Base-by-base conservation (phyloP, 2,113 vertebrate genomes). In the Aphyosemion australe region DNA sequence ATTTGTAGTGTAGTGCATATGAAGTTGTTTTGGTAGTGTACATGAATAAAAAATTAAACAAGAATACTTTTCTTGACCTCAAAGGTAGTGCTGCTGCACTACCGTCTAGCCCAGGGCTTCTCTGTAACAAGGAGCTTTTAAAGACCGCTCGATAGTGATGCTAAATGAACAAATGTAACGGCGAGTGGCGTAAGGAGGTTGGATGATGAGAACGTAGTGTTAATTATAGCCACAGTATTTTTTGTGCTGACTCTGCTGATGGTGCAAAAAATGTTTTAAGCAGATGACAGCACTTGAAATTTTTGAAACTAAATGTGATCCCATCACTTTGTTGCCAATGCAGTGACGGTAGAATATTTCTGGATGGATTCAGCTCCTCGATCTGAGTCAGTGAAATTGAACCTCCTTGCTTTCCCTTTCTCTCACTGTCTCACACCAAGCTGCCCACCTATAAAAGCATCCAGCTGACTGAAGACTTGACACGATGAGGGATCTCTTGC, bases 1-100 rank as follows among this genome's bases (percentile, higher is more conserved):
- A 84, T 81, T 84, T 69, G 77, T 89, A 73, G 78, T 90, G 79
- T 83, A 78, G 84, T 88, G 78, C 78, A 66, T 70, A 71, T 61
- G 59, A 78, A 69, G 68, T 85, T 71, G 66, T 89, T 87, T 89
- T 82, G 61, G 67, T 85, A 69, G 63, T 82, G 75, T 88, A 78
- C 55, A 78, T 70, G 65, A 72, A 64, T 41, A 31, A 19, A 78
- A 75, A 66, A 49, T 41, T 15, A 63, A 83, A 67, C 21, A 31
- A 65, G 20, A 78, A 62, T 72, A 67, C 68, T 72, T 86, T 79
- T 85, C 47, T 79, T 85, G 65, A 89, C 79, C 81, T 88, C 79
- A 57, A 21, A 76, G 54, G 59, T 70, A 76, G 82, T n/a, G 78
- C 80, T 31, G 39, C 63, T 70, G 72, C 84, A 79, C 80, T 74